Conservation (phyloP, 2,113 vertebrate species). For the Corapipo altera region DNA sequence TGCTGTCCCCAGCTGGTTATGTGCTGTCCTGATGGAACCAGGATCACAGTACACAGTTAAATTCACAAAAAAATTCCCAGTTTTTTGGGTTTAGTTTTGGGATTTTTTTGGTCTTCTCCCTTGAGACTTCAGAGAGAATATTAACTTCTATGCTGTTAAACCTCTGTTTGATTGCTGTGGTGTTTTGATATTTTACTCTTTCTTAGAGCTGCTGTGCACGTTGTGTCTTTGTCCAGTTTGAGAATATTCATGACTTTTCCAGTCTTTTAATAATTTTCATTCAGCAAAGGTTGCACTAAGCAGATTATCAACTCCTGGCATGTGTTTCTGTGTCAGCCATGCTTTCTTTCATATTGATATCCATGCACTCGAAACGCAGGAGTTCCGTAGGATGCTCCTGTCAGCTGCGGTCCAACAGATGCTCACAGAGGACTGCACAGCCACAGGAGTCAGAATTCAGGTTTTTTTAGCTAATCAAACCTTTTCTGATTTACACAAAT, state of each 20-base stretch:
- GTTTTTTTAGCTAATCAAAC: background rate
- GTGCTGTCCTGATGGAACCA: background rate
- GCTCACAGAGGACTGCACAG: accelerated
- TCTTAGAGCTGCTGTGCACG: background rate
- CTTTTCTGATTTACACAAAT: background rate
- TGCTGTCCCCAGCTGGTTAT: background rate
- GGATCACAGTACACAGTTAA: background rate
- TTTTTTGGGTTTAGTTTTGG: background rate
- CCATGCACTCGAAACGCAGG: background rate
- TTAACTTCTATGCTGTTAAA: background rate
- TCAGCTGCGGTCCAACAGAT: background rate
- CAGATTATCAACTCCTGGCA: accelerated
- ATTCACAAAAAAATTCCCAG: background rate
- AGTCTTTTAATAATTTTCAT: accelerated
- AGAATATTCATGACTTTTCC: background rate
- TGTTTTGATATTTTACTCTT: background rate
- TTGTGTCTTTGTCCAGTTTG: background rate
- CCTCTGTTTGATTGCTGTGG: background rate
- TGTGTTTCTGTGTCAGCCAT: background rate
- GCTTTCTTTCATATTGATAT: background rate
- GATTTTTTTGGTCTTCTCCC: background rate
- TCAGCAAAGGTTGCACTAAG: background rate
- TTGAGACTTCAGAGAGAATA: background rate
- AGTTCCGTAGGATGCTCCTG: background rate
- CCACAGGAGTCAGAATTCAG: background rate